Evolutionary conservation across 2,888 invertebrate genomes (phyloP), one percentile per base, ranked within the genome.

Genomic region (Oxytorus armatus): DNA sequence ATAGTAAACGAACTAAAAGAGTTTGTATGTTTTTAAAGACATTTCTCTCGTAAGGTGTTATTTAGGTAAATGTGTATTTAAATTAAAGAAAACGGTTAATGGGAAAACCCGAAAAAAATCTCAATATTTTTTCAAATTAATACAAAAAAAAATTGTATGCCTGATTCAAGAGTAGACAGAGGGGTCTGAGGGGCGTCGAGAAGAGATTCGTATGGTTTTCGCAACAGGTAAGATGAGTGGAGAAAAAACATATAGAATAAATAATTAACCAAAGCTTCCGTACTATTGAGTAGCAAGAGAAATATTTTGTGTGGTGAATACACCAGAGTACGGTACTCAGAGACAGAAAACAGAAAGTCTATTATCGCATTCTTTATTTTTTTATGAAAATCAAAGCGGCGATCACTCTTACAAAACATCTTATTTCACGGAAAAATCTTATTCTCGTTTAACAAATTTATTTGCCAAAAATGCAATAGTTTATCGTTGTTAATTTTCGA

Each of bases 211-310:
- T 42, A 16, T 53, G 53, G 29, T 47, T 47, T n/a, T 16, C 44
- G 39, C n/a, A 57, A 47, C 72, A 55, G 16, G 16, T 53, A 10
- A 18, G 39, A 72, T 55, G 61, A 59, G 72, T 47, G 39, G 76
- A 70, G 78, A 81, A n/a, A n/a, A n/a, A n/a, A n/a, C n/a, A n/a
- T 81, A 73, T 75, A 73, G 72, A 81, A 83, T 83, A 83, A 81
- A 83, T 83, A 83, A 79, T 81, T 77, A 81, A 79, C 79, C 55
- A 39, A 11, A 36, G 49, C 61, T 79, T 75, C 49, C 42, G 49
- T 61, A 36, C 55, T 25, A 51, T 1, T 18, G 33, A 23, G 16
- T 29, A 69, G 14, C 57, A 29, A 66, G 29, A 44, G 21, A 42
- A 11, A 39, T 7, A 18, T 33, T 51, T 44, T 47, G 29, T 25